Percentiles rank a stretch among this genome's conserved stretches.
Conservation (phyloP, 2,113 vertebrate genomes). For the Atrichornis clamosus region DNA sequence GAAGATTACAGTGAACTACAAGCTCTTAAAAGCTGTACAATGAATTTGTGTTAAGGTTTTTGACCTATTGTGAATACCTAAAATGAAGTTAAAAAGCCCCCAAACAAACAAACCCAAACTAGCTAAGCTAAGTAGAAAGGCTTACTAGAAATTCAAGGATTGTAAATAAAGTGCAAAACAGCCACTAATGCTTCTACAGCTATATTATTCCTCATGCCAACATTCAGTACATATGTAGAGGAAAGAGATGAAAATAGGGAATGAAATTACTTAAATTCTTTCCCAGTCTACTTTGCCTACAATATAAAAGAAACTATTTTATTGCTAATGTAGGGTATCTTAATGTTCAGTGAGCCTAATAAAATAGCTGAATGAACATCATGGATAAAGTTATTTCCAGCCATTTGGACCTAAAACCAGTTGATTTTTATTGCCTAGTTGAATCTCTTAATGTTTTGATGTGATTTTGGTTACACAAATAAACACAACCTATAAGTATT, state of each 20-base stretch:
- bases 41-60: background rate
- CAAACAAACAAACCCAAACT: background rate
- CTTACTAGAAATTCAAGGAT: background rate
- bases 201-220: background rate
- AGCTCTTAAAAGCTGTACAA: background rate
- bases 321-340: background rate
- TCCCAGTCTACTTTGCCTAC: background rate
- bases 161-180: constrained; percentile 1
- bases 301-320: constrained; percentile 33
- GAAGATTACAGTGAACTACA: background rate
- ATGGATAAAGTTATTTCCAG: constrained; percentile 4
- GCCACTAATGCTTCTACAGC: constrained; percentile 4
- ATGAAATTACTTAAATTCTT: constrained; percentile 22
- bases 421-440: background rate
- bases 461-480: background rate
- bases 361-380: constrained; percentile 46
- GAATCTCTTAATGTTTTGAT: background rate
- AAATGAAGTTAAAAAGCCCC: background rate
- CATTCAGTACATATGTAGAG: background rate
- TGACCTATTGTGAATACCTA: background rate
- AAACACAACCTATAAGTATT: background rate
- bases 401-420: constrained; percentile 20
- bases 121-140: background rate
- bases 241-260: constrained; percentile 19
- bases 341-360: constrained; percentile 49